Base-by-base conservation (phyloP, 92 coral and sea anemone genomes). In the Zoanthus sansibaricus region DNA sequence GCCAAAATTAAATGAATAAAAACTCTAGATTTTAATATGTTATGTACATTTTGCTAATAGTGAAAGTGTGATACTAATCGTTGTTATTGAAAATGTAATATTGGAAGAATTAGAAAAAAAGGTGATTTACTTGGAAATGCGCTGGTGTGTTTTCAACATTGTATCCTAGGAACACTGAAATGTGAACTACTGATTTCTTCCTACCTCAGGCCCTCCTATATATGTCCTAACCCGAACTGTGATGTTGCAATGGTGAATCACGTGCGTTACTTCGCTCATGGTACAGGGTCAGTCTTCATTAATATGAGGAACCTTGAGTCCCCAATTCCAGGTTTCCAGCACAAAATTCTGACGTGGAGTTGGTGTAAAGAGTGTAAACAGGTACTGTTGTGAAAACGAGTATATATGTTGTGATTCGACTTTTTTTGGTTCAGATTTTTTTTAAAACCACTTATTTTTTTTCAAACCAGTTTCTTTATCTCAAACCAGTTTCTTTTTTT, bases 351-450 rank as follows among this genome's bases (percentile, higher is more conserved):
- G 0, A 93, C 99, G 7, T 97, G 99, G 99, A 97, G 98, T 89
- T 97, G 99, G 99, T 97, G 99, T 82, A 95, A 97, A 76, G 93
- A 93, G 68, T 97, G 99, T 55, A 97, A 94, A 86, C 99, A 97
- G 97, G 99, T 97, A 21, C 51, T 59, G 6, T 44, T 71, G 31
- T 37, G 71, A 7, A 48, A 3, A 21, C 13, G 68, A 7, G 1
- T 45, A n/a, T 15, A 9, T 9, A 1, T 20, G 7, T 1, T 32
- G 51, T 47, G 8, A 47, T 47, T 4, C 5, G 51, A 47, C n/a
- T 47, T 47, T 47, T 47, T 3, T 47, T 3, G 8, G 51, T 47
- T 8, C 51, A 47, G 4, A 47, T 4, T 47, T 3, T 47, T 8
- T 4, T 47, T 8, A n/a, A n/a, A n/a, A n/a, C n/a, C n/a, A n/a